Base-by-base conservation (phyloP, 2,797 vertebrate genomes). In the Sebastes vulpes region DNA sequence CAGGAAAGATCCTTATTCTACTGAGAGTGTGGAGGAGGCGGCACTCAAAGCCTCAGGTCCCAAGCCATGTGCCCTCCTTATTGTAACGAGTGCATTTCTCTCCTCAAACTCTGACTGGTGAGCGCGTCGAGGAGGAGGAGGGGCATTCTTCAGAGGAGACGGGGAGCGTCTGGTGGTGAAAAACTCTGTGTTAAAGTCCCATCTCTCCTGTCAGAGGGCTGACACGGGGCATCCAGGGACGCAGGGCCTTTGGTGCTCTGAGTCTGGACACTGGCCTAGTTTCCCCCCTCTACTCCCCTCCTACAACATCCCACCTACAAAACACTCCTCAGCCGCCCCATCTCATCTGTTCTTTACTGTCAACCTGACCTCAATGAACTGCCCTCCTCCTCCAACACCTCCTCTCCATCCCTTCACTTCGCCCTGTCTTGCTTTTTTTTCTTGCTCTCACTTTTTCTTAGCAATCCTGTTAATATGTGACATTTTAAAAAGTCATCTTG, bases 211-310 rank as follows among this genome's bases (percentile, higher is more conserved):
- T 97, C 95, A 96, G 91, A 94, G 89, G 89, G 83, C 92, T 96
- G 95, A 96, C 95, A 95, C 76, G 52, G 89, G 86, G 90, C 92
- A 91, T 93, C 94, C 90, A 72, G 95, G 95, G 96, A 96, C 89
- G 50, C 9, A 0, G 81, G 93, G 95, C 91, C 92, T 95, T 90
- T 91, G 93, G 90, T 91, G 94, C 93, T 91, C 92, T 54, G 94
- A 89, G 93, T 93, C 93, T 94, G 95, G 95, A 95, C 95, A 96
- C 89, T 95, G 95, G 95, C 96, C 96, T 96, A 96, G 94, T 95
- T 96, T 93, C 88, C 67, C 72, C 31, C 48, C 38, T 57, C 56
- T 26, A 35, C 48, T 50, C 69, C 53, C 57, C 80, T 71, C 82
- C 70, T 60, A 75, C 72, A 88, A 89, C 88, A 92, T 89, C 87